Evolutionary conservation across 1,140 invertebrate species (phyloP), one percentile per base, ranked within the genome.

Genomic region (Carposina sasakii): DNA sequence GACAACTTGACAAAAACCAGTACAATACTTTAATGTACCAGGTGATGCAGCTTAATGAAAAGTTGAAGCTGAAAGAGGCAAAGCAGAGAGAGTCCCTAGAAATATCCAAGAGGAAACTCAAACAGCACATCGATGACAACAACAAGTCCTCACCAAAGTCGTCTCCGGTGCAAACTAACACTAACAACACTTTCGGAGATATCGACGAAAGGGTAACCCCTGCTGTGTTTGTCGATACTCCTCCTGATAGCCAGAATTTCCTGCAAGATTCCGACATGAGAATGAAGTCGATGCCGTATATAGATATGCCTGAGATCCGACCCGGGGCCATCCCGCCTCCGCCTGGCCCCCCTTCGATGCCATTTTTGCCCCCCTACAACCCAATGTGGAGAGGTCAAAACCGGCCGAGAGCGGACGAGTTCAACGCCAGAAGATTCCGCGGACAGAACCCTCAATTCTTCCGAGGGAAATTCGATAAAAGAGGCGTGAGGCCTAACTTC

Each of bases 11-110:
- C 22, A 91, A 91, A 60, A 89, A 90, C 8, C 91, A 96, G 62
- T 94, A 95, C 66, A 92, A 94, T 53, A 88, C 92, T 5, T 71
- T 96, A 2, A 90, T 94, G 56, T 91, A 94, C 66, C 91, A 93
- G 67, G 90, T 94, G 1, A 79, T 94, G 30, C 88, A 92, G 54
- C 88, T 96, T 52, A 93, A 93, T 55, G 92, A 95, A 57, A 89
- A 90, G 13, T 89, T 93, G 48, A 94, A 94, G 70, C 68, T 94
- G 4, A 88, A 91, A 52, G 92, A 94, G 28, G 91, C 91, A 0
- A 90, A 93, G 60, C 86, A 91, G 19, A 90, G 90, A 21, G 91
- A 93, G 37, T 85, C 84, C 0, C 48, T 87, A 17, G 82, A 85
- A 56, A 57, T 72, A 24, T 82, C 79, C 0, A 85, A 85, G 45